Conservation (phyloP, 2,888 invertebrate species). For the Tipula helvola region DNA sequence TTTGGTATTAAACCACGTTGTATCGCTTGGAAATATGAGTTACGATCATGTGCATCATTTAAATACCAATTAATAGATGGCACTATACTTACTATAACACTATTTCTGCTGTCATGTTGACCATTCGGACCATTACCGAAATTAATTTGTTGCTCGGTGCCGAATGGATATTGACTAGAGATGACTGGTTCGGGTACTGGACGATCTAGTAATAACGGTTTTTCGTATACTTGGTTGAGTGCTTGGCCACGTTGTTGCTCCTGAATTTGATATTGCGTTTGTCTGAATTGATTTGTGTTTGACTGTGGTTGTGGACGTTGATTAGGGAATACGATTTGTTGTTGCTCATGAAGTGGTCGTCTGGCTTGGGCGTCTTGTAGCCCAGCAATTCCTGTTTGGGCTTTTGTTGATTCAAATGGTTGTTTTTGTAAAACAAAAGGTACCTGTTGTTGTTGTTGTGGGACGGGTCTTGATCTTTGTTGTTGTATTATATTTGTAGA, state of each 20-base stretch:
- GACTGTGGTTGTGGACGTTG: neutral
- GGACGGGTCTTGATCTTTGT: neutral
- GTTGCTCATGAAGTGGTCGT: neutral
- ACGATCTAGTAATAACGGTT: neutral
- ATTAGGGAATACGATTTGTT: neutral
- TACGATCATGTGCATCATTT: neutral
- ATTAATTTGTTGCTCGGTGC: neutral
- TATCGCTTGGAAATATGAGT: neutral
- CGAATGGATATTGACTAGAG: neutral
- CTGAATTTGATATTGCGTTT: neutral
- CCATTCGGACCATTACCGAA: neutral
- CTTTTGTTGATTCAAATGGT: neutral
- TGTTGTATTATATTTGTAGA: neutral
- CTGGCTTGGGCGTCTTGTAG: neutral
- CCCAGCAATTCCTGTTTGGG: neutral
- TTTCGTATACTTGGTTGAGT: neutral
- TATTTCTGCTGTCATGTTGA: neutral
- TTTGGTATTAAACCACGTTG: neutral
- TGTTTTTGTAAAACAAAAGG: neutral
- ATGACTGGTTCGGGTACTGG: neutral
- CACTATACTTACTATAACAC: neutral
- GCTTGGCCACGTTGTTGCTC: neutral
- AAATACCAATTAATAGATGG: slow-evolving; percentile 5
- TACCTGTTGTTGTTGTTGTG: neutral
- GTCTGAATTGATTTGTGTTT: neutral